Percentiles rank a stretch among this genome's conserved stretches.
These are phyloP conservation scores for Netta rufina DNA, from an alignment of 2,797 vertebrate genomes.

Conservation along the genomic window DNA sequence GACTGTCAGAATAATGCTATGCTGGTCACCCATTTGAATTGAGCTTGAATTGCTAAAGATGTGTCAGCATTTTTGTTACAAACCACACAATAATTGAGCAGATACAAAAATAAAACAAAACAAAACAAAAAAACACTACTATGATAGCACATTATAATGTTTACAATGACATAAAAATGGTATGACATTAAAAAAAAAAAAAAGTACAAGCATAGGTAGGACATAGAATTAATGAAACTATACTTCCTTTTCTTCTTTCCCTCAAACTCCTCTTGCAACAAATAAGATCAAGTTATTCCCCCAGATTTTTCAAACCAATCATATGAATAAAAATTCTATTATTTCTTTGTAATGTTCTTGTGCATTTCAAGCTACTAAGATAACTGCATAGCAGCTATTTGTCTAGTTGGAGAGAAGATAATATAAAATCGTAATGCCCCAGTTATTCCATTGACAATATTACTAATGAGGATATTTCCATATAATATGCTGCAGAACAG, in stretches of 20 bases:
- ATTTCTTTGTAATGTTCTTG: neutral
- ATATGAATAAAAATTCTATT: neutral
- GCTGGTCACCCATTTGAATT: neutral
- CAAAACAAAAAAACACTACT: neutral
- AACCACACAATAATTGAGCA: neutral
- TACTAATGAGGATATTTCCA: slow-evolving; percentile 3
- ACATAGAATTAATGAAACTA: neutral
- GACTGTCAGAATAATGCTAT: neutral
- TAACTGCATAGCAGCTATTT: slow-evolving; percentile 25
- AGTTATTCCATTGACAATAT: slow-evolving; percentile 2
- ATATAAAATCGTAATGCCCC: slow-evolving; percentile 3
- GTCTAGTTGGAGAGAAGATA: slow-evolving; percentile 8
- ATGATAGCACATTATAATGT: neutral
- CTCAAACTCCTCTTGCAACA: neutral
- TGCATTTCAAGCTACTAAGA: slow-evolving; percentile 12
- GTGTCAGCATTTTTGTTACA: neutral
- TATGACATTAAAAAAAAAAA: neutral
- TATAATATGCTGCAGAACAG: neutral
- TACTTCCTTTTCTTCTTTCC: neutral
- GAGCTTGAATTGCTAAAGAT: neutral
- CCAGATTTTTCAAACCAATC: neutral
- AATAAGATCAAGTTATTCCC: neutral
- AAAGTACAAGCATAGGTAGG: neutral
- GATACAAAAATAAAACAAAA: neutral
- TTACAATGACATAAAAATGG: fast-evolving